These are phyloP conservation scores for Centropus unirufus DNA, from an alignment of 2,113 vertebrate genomes.

Conservation along the genomic window DNA sequence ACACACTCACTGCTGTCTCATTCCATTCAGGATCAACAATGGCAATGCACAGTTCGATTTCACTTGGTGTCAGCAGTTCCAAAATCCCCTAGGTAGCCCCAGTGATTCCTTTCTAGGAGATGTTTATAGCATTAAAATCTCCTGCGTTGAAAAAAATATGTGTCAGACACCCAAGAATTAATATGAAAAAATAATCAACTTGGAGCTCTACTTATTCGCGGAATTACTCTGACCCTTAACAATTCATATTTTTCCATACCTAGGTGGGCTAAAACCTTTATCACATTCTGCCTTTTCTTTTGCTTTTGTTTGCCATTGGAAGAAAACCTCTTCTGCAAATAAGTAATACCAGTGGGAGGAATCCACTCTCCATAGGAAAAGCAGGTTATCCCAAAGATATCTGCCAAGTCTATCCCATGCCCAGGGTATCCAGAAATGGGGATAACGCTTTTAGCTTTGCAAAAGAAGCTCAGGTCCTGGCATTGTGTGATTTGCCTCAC, in stretches of 20 bases:
- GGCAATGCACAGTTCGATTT: neutral
- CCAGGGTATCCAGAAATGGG: neutral
- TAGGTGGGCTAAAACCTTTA: neutral
- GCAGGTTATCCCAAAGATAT: neutral
- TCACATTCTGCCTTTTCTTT: neutral
- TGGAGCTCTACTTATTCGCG: neutral
- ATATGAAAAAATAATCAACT: neutral
- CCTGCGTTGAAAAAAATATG: neutral
- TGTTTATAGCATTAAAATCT: neutral
- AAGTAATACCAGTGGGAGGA: neutral
- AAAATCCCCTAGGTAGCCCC: neutral
- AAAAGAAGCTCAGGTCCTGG: neutral
- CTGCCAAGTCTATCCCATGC: neutral
- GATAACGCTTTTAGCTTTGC: neutral
- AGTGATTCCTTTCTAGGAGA: neutral
- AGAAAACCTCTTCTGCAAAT: neutral
- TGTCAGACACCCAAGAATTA: neutral
- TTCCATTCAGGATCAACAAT: fast-evolving
- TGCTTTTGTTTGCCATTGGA: neutral
- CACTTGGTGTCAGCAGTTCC: neutral
- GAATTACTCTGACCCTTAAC: neutral
- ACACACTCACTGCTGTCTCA: neutral
- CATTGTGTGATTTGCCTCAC: neutral
- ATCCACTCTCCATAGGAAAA: neutral
- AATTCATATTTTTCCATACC: neutral